Base-by-base conservation (phyloP, 37 sponge, comb jelly and placozoan species). In the Beroe ovata region DNA sequence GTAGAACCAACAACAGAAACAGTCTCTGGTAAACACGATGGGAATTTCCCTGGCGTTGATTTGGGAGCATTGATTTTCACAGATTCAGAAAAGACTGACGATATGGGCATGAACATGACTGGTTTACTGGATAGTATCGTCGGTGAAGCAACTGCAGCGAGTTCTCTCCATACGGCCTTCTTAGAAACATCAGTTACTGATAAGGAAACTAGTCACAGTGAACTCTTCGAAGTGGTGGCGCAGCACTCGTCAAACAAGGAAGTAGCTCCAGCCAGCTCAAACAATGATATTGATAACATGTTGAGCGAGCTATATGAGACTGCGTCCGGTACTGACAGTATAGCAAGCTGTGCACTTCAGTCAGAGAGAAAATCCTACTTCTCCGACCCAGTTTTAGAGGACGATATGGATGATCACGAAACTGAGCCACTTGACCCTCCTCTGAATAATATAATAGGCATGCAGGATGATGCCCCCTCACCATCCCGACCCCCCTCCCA, bases 51-150 rank as follows among this genome's bases (percentile, higher is more conserved):
- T 22, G 84, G 84, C 1, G 84, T 77, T 3, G 84, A 77, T 42
- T 25, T 77, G 22, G 84, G 84, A 32, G 42, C 84, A 6, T 35
- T 77, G 0, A 77, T 77, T 11, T 77, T 77, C 47, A 42, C 54
- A 6, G 84, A 42, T 1, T 6, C 54, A 8, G 84, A 37, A 8
- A 77, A 77, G 25, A 2, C 47, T 0, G 84, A 22, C 3, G 84
- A 77, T 40, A 77, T n/a, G 1, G 25, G 84, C n/a, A 30, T 77
- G 28, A 77, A 42, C 54, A 77, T 77, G 54, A 32, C 84, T 8
- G 84, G 84, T 40, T 25, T 77, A 1, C 38, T 77, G 8, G 84
- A 77, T 36, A 77, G 54, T 35, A 77, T 77, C 21, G 84, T 77
- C 4, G 33, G 54, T 42, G 36, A 77, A 23, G 29, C 63, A 16